Evolutionary conservation across 2,113 vertebrate genomes (phyloP), one percentile per base, ranked within the genome.

Genomic region (Hucho hucho): DNA sequence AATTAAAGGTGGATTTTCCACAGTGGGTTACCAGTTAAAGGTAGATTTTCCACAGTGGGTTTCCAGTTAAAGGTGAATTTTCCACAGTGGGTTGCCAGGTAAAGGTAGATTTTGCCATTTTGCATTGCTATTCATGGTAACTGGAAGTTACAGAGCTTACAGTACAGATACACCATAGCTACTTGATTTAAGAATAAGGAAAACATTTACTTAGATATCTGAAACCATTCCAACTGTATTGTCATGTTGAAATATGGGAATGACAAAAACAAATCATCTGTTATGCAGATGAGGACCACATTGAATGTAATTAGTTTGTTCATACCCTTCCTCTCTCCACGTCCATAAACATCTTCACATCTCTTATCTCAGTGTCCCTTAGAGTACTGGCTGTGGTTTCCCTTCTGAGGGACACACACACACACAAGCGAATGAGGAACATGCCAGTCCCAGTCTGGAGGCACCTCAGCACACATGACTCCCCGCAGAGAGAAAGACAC

Each of bases 211-310:
- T 49, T 49, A 49, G 47, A 49, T 14, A 53, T 69, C 69, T 78
- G 71, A 16, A 72, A 69, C 69, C 43, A 56, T 77, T n/a, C 49
- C 64, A 20, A 75, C 7, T n/a, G 18, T 82, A 20, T 71, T 13
- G 3, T 24, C 73, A 22, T 18, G 26, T 25, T 53, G 58, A 69
- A 77, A 71, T 79, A 71, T 79, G 12, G 66, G 75, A 59, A 1
- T 32, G 74, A 75, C 25, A 53, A 69, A 79, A 68, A 65, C 29
- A 81, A 83, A 79, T 83, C 78, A 76, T 68, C 74, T 74, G 74
- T 78, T 69, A 70, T 20, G 78, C 6, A 63, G 77, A 87, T 82
- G 81, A 85, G 79, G 73, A 83, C 83, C 84, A 81, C 82, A 86
- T 70, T 75, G 77, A 56, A 69, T 82, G 77, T 87, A 86, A 84